Evolutionary conservation across 1,140 invertebrate species (phyloP).

Genomic region (Anastrepha obliqua): DNA sequence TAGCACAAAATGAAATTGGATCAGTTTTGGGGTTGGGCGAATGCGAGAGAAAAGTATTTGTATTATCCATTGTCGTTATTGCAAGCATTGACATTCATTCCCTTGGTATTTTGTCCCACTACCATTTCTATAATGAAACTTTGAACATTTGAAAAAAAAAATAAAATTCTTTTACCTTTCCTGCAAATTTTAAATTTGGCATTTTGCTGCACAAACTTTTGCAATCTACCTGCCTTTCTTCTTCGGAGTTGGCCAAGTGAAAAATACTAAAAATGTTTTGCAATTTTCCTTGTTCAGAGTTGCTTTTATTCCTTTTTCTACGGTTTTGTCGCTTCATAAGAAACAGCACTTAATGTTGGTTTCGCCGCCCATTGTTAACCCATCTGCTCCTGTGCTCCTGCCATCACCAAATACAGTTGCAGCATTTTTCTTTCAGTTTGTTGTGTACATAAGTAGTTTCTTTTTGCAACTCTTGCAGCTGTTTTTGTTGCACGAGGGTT

Average conservation of each 20-base stretch:
- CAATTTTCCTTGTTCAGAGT: not conserved
- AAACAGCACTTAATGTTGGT: not conserved
- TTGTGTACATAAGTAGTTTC: not conserved
- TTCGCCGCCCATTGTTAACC: not conserved
- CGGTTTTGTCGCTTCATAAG: not conserved
- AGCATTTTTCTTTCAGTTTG: not conserved
- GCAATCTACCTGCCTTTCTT: conserved; percentile 34
- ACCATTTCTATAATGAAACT: not conserved
- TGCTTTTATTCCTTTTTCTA: not conserved
- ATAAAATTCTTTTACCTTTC: not conserved
- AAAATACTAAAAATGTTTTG: conserved; percentile 19
- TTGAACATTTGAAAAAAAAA: not conserved
- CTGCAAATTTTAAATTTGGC: not conserved
- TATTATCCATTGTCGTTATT: not conserved
- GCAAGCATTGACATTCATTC: not conserved
- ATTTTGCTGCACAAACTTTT: conserved; percentile 11
- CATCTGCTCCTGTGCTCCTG: not conserved
- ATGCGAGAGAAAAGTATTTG: not conserved
- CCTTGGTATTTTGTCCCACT: not conserved
- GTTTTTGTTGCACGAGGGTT: not conserved
- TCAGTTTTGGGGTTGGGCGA: not conserved
- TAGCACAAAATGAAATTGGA: not conserved
- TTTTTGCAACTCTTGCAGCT: not conserved
- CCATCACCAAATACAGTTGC: not conserved
- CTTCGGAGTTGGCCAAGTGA: not conserved